Base-by-base conservation (phyloP, 2,797 vertebrate genomes). In the Presbytis comata region DNA sequence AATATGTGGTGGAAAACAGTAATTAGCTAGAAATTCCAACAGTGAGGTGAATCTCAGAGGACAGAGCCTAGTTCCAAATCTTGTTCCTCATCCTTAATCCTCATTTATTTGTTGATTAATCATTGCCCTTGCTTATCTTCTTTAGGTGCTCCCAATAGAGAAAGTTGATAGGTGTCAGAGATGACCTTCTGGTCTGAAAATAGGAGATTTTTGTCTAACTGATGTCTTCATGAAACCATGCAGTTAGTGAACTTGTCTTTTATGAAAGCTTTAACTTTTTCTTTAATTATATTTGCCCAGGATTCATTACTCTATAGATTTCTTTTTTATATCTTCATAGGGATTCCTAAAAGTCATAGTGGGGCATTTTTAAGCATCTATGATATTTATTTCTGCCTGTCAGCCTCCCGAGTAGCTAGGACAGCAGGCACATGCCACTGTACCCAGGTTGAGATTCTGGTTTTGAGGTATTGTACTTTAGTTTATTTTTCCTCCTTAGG, bases 191-290 rank as follows among this genome's bases (percentile, higher is more conserved):
- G 90, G 26, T 89, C 21, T 94, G 75, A 93, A 84, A 70, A 95
- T 4, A 55, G 44, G 64, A 94, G 46, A 55, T 90, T 93, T 48
- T 88, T 94, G 5, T 91, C 11, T 95, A 55, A 89, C 30, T 89
- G 55, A 41, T 90, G 39, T 91, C 75, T 88, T 95, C n/a, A 30
- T 70, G 59, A 78, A 83, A 28, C 85, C 19, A 4, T 74, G 36
- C n/a, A 78, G 78, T 90, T 80, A 80, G 85, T 85, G 36, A 90
- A 64, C 70, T 90, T 92, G 44, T 70, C 59, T 84, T 95, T 90
- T 88, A 80, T 89, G 84, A 97, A 93, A 24, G 9, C 72, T 91
- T 91, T 91, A 36, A 33, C 41, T 83, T 87, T 85, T 59, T 72
- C n/a, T 93, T 67, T 79, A 82, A 89, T 78, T 95, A 26, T 21